Base-by-base conservation (phyloP, 2,113 vertebrate genomes). In the Oreocharis arfaki region DNA sequence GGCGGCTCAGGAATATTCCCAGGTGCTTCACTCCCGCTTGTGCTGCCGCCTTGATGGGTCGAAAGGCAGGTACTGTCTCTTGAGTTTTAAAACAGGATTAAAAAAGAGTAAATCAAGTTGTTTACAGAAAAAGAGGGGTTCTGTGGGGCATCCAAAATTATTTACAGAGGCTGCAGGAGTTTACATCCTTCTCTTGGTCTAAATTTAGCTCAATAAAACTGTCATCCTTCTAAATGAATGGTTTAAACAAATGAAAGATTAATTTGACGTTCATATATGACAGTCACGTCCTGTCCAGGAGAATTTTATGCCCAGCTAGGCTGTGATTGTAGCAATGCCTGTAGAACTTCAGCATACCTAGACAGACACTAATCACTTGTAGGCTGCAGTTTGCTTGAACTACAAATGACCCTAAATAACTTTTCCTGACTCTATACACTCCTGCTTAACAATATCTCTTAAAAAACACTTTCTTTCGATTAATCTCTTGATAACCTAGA, bases 21-120 rank as follows among this genome's bases (percentile, higher is more conserved):
- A 0, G 14, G 1, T 28, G 4, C 71, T 52, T 37, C 67, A 2
- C 27, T 1, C 37, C n/a, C 24, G 1, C 20, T 0, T 24, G 17
- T 27, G 83, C 86, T 16, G 67, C 35, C 9, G 8, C 13, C 67
- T 21, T 30, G 52, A 1, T 1, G 61, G 35, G 37, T 18, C 42
- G 13, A 32, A 56, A 42, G 37, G 67, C 92, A 65, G 63, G 80
- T 57, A 27, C 57, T 3, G 11, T 11, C 33, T 56, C 61, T 44
- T 6, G 41, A 21, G 75, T 27, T 64, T 33, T n/a, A 37, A 68
- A 74, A 17, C 19, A 11, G 35, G 8, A 15, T 46, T 35, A 0
- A 24, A 60, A 26, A 53, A 56, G 3, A 28, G 39, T 37, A 53
- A 53, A 23, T 22, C 33, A 5, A 5, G n/a, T 8, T 15, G 16